Percentiles rank a stretch among this genome's conserved stretches.
Evolutionary conservation across 1,140 invertebrate genomes (phyloP).

Genomic region (Penaeus japonicus): DNA sequence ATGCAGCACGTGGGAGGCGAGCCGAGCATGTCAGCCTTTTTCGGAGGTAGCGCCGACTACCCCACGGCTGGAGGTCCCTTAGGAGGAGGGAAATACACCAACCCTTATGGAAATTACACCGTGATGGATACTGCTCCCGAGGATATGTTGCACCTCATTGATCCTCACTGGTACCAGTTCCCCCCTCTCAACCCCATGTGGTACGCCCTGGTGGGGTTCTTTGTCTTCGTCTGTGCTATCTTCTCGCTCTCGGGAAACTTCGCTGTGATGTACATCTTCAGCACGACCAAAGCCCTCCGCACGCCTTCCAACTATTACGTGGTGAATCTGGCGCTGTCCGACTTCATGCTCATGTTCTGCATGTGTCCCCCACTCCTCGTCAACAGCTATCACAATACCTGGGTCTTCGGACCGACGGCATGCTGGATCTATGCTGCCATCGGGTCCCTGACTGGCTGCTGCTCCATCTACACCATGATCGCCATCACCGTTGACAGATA

Average conservation of each 20-base stretch:
- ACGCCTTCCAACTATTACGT: slow-evolving; percentile 85
- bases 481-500: slow-evolving; percentile 61
- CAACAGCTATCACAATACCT: slow-evolving; percentile 72
- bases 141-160: slow-evolving; percentile 60
- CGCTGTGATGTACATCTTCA: too few species aligned
- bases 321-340: slow-evolving; percentile 84
- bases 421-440: slow-evolving; percentile 82
- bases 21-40: too few species aligned
- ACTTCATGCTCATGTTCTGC: slow-evolving; percentile 83
- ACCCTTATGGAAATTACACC: too few species aligned
- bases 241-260: too few species aligned
- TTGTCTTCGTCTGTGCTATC: too few species aligned
- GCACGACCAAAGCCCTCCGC: slow-evolving; percentile 74
- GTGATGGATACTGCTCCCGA: too few species aligned
- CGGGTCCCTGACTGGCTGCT: slow-evolving; percentile 65
- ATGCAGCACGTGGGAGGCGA: too few species aligned
- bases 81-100: too few species aligned
- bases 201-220: slow-evolving; percentile 64
- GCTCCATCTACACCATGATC: slow-evolving; percentile 59
- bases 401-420: slow-evolving; percentile 72
- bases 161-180: slow-evolving; percentile 61
- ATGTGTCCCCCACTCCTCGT: too few species aligned
- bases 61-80: too few species aligned
- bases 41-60: too few species aligned
- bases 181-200: slow-evolving; percentile 62